Base-by-base conservation (phyloP, 1,140 invertebrate genomes). In the Drosophila ambigua region DNA sequence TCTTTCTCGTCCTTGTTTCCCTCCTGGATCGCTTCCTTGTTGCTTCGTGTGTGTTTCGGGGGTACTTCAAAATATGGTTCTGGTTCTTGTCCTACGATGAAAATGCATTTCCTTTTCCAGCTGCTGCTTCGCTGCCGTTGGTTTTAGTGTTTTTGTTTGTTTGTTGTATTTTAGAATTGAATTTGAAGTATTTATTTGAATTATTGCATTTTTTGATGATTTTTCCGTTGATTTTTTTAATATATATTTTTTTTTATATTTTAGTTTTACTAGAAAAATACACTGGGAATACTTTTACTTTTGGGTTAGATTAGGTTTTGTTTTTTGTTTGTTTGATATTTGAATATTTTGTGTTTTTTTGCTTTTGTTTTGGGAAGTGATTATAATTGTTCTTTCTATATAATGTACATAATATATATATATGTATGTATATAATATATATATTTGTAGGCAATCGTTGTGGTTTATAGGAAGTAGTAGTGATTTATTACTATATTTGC, bases 241-340 rank as follows among this genome's bases (percentile, higher is more conserved):
- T 39, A 13, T 11, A 13, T 39, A 5, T 60, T 43, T 60, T 55
- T 60, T 76, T 73, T 67, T 28, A 62, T 69, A 43, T 63, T 59
- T 77, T 81, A 81, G 74, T 87, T 85, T 87, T 87, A 87, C 78
- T 87, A 87, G 82, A 87, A 87, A 87, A 87, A 87, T 87, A 87
- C 82, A 87, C 82, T 87, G 82, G 79, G 82, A 76, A 67, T 76
- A 60, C 68, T 68, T 75, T 64, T 57, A 79, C 64, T 79, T 64
- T 78, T 74, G 66, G 73, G 65, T 80, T 71, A 85, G 64, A 74
- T 78, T 66, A 80, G 77, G 64, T 60, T 72, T 73, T 11, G 1
- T 35, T 35, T 58, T 72, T 73, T 35, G 31, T 35, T 35, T 58
- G 55, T 72, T 85, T 85, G 81, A 85, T 84, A 82, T 81, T 87